Conservation (phyloP, 2,888 invertebrate genomes). For the Aradus depressus region DNA sequence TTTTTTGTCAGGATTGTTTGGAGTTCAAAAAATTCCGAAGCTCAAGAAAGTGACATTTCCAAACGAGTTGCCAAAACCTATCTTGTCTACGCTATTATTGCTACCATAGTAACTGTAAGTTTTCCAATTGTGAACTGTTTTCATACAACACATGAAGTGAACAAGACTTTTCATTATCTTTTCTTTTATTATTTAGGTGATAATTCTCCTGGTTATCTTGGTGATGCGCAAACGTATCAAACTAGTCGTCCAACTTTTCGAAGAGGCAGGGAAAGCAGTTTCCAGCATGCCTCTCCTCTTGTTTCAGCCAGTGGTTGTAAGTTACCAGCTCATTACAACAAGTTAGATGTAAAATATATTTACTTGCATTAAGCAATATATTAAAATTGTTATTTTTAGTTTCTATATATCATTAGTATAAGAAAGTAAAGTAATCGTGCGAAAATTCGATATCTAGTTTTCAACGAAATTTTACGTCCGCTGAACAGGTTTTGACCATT, state of each 20-base stretch:
- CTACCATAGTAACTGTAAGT: conserved; percentile 46
- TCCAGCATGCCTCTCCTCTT: conserved; percentile 49
- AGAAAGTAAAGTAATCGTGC: no score
- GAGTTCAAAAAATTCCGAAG: conserved; percentile 22
- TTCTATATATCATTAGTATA: no score
- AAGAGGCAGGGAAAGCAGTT: conserved; percentile 54
- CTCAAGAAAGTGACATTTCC: conserved; percentile 33
- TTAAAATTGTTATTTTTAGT: no score
- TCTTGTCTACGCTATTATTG: conserved; percentile 47
- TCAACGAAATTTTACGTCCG: no score
- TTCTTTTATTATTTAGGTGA: conserved; percentile 33
- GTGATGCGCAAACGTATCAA: conserved; percentile 51
- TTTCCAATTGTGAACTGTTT: background rate
- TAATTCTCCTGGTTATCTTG: conserved; percentile 45
- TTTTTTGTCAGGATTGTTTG: conserved; percentile 19
- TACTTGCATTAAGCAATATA: no score
- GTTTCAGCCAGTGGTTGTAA: conserved; percentile 50
- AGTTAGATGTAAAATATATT: no score
- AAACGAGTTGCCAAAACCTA: conserved; percentile 37
- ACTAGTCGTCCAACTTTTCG: conserved; percentile 50
- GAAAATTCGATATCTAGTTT: no score
- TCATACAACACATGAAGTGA: background rate
- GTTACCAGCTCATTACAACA: conserved; percentile 24
- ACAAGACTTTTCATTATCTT: background rate
- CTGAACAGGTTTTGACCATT: no score